These are phyloP conservation scores for Colinus virginianus DNA, from an alignment of 2,113 vertebrate species.

Conservation along the genomic window DNA sequence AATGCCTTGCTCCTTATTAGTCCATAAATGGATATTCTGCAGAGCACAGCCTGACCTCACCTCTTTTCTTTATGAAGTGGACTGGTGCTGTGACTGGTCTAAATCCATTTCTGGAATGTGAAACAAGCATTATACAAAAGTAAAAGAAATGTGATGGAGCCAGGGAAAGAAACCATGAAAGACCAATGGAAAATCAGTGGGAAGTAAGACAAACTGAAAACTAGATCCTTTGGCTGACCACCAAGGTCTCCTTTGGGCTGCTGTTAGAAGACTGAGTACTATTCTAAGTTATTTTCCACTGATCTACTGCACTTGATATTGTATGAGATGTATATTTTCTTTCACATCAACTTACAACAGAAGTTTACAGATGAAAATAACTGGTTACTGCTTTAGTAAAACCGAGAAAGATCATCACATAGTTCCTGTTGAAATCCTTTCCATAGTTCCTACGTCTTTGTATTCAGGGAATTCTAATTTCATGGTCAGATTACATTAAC, in stretches of 20 bases:
- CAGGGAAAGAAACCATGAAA: neutral
- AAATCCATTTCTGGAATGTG: constrained; percentile 1
- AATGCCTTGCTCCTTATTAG: neutral
- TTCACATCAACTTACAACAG: neutral
- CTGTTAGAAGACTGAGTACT: constrained; percentile 6
- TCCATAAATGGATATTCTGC: neutral
- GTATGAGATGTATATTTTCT: constrained; percentile 21
- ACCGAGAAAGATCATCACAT: neutral
- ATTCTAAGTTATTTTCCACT: constrained; percentile 39
- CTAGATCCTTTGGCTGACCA: constrained; percentile 10
- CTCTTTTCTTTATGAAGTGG: neutral
- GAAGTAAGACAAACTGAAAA: constrained; percentile 23
- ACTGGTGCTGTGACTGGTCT: neutral
- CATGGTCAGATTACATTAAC: neutral
- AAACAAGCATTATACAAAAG: neutral
- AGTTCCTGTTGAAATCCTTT: neutral
- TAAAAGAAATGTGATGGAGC: neutral
- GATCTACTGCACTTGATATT: constrained; percentile 24
- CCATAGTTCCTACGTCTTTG: neutral
- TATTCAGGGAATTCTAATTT: neutral
- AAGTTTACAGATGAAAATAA: constrained; percentile 17
- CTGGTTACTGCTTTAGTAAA: constrained; percentile 22
- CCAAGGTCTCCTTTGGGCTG: constrained; percentile 10
- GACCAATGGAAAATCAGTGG: neutral
- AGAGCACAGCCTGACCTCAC: neutral